These are phyloP conservation scores for Arvicanthis niloticus DNA, from an alignment of 2,113 vertebrate species.

Conservation along the genomic window DNA sequence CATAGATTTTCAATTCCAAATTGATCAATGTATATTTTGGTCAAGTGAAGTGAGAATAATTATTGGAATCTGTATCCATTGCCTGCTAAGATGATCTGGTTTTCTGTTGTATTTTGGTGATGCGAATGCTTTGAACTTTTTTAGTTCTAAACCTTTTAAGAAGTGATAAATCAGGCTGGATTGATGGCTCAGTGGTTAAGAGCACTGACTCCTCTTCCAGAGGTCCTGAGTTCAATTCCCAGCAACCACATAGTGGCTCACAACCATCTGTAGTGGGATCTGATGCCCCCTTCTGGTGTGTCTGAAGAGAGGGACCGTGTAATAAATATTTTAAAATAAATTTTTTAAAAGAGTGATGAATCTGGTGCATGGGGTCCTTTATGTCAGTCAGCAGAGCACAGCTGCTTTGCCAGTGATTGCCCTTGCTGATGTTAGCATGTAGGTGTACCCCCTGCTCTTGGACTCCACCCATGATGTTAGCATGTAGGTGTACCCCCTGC, in stretches of 20 bases:
- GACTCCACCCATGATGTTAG: not conserved
- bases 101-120: constrained; percentile 51
- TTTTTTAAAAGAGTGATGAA: not conserved
- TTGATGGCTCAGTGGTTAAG: too few relatives aligned
- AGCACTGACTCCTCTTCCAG: too few relatives aligned
- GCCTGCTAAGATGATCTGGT: not conserved
- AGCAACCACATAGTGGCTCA: too few relatives aligned
- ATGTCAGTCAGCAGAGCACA: constrained; percentile 15
- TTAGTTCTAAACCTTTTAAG: not conserved
- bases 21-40: not conserved
- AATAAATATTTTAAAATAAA: too few relatives aligned
- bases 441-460: not conserved
- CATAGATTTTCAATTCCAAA: not conserved
- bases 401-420: constrained; percentile 36
- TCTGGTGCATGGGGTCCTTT: not conserved
- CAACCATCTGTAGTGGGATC: too few relatives aligned
- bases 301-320: too few relatives aligned
- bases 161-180: too few relatives aligned
- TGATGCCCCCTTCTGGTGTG: too few relatives aligned
- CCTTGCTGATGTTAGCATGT: not conserved
- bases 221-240: too few relatives aligned
- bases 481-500: not conserved
- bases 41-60: constrained; percentile 2
- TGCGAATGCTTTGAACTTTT: constrained; percentile 37
- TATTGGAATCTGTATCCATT: constrained; percentile 12